phyloP scores from a whole-genome alignment of 2,797 vertebrate species.

The Betta splendens region DNA sequence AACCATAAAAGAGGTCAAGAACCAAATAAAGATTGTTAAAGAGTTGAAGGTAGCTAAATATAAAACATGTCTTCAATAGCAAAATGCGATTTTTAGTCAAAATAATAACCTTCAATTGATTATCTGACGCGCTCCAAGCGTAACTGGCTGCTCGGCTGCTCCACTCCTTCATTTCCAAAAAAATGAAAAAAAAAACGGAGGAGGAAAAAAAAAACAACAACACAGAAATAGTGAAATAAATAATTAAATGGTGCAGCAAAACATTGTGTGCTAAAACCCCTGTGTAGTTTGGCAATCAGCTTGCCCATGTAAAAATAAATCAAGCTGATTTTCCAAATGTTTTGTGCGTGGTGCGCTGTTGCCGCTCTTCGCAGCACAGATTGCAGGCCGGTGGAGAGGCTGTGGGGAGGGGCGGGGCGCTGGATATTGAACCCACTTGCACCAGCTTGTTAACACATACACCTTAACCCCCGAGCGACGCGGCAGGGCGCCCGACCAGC shows the following conservation, averaged over 20 bases:
- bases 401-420: constrained; percentile 80
- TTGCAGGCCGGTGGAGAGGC: constrained; percentile 83
- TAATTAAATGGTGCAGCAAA: constrained; percentile 76
- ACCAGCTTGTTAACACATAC: constrained; percentile 85
- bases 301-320: constrained; percentile 86
- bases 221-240: constrained; percentile 78
- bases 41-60: background rate
- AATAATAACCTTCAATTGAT: constrained; percentile 31
- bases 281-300: constrained; percentile 86
- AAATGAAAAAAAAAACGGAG: constrained; percentile 52
- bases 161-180: constrained; percentile 56
- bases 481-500: constrained; percentile 58
- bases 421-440: constrained; percentile 79
- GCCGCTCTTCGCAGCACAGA: constrained; percentile 87
- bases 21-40: background rate
- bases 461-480: constrained; percentile 80
- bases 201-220: constrained; percentile 45
- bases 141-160: constrained; percentile 27
- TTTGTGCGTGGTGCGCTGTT: constrained; percentile 81
- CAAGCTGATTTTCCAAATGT: constrained; percentile 90
- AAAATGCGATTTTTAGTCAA: background rate
- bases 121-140: too few relatives aligned
- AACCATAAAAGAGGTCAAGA: background rate
- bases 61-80: background rate
- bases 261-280: constrained; percentile 87